phyloP scores from a whole-genome alignment of 2,888 invertebrate species.

The Chloroclysta siterata region DNA sequence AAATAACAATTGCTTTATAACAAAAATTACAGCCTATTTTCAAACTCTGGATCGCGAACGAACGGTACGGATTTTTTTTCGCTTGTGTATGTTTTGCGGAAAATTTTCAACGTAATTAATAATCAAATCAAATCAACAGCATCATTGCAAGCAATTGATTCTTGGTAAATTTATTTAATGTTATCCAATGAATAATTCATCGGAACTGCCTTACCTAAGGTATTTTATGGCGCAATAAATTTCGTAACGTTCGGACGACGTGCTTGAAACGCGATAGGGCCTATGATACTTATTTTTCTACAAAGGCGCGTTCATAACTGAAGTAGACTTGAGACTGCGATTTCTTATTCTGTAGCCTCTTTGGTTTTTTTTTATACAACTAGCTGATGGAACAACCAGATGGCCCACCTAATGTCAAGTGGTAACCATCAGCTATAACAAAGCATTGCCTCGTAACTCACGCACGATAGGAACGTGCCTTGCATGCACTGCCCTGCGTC shows the following conservation, averaged over 20 bases:
- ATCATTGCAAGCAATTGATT: conserved; percentile 39
- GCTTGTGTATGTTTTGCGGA: neutral
- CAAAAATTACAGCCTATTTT: no score
- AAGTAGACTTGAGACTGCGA: neutral
- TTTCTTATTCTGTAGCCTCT: neutral
- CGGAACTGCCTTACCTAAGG: conserved; percentile 38
- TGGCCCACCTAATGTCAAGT: no score
- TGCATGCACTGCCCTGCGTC: no score
- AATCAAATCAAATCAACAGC: conserved; percentile 25
- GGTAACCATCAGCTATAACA: no score
- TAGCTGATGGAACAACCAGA: no score
- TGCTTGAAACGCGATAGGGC: conserved; percentile 36
- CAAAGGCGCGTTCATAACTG: conserved; percentile 10
- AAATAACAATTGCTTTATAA: no score
- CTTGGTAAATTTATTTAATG: conserved; percentile 41
- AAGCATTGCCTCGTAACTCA: no score
- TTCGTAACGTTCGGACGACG: conserved; percentile 39
- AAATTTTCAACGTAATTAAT: conserved; percentile 12
- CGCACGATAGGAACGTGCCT: no score
- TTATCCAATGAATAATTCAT: conserved; percentile 40
- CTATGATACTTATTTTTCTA: conserved; percentile 27
- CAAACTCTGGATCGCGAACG: no score
- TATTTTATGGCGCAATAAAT: conserved; percentile 43
- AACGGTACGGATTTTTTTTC: no score
- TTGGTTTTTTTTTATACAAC: no score